phyloP scores from a whole-genome alignment of 2,113 vertebrate genomes.

The Equus przewalskii region DNA sequence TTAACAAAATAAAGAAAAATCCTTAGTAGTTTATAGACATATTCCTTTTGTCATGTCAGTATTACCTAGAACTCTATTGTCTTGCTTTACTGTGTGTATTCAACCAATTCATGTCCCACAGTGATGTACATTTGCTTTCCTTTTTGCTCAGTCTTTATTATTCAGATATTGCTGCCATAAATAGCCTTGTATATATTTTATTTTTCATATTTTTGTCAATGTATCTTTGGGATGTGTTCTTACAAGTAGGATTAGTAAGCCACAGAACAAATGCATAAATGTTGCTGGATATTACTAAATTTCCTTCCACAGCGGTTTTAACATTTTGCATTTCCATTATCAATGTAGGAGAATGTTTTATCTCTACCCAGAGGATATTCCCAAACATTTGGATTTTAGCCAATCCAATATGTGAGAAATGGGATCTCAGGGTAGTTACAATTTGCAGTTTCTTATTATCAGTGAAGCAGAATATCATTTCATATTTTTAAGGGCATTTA shows the following conservation, averaged over 20 bases:
- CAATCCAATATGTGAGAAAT: constrained; percentile 41
- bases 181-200: neutral
- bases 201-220: neutral
- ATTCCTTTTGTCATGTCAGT: neutral
- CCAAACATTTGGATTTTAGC: constrained; percentile 50
- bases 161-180: neutral
- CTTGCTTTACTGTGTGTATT: neutral
- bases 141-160: neutral
- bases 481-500: neutral
- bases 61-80: neutral
- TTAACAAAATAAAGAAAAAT: neutral
- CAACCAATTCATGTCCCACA: neutral
- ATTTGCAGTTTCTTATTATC: constrained; percentile 57
- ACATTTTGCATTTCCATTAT: constrained; percentile 16
- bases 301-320: neutral
- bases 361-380: constrained; percentile 9
- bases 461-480: constrained; percentile 22
- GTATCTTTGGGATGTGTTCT: neutral
- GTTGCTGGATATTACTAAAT: neutral
- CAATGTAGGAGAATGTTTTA: neutral
- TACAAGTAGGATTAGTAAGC: neutral
- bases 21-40: neutral
- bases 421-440: neutral
- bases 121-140: neutral
- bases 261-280: neutral